These are phyloP conservation scores for Eupithecia tripunctaria DNA, from an alignment of 2,888 invertebrate species.

Conservation along the genomic window DNA sequence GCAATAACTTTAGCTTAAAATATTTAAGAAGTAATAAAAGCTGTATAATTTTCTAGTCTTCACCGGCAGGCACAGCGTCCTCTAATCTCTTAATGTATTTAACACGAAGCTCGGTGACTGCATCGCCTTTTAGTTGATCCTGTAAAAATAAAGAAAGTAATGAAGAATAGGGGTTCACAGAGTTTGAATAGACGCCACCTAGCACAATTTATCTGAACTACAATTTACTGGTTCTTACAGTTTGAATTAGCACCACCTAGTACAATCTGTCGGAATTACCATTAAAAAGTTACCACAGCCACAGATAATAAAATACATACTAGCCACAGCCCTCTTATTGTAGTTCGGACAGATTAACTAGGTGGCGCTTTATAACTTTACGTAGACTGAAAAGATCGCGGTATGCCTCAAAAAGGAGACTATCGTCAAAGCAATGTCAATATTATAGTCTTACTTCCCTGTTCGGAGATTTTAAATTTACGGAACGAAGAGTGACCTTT, in stretches of 20 bases:
- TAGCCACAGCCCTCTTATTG: too few species aligned
- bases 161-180: not conserved
- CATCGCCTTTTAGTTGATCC: slow-evolving; percentile 97
- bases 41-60: slow-evolving; percentile 88
- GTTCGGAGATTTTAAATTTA: not conserved
- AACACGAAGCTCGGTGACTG: slow-evolving; percentile 95
- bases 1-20: not conserved
- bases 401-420: not conserved
- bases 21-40: not conserved
- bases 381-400: not conserved
- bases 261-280: not conserved
- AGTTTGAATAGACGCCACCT: slow-evolving; percentile 14
- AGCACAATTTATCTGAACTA: slow-evolving; percentile 7
- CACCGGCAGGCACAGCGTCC: slow-evolving; percentile 99
- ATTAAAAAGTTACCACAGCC: too few species aligned
- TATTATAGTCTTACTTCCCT: not conserved
- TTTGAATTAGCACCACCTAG: slow-evolving; percentile 20
- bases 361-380: not conserved
- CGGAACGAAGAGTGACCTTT: not conserved
- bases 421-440: not conserved
- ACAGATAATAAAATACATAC: too few species aligned
- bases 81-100: slow-evolving; percentile 97
- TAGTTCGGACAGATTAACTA: too few species aligned
- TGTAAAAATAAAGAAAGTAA: slow-evolving; percentile 65
- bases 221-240: not conserved